These are phyloP conservation scores for Lanius ludovicianus DNA, from an alignment of 2,113 vertebrate genomes.

Conservation along the genomic window DNA sequence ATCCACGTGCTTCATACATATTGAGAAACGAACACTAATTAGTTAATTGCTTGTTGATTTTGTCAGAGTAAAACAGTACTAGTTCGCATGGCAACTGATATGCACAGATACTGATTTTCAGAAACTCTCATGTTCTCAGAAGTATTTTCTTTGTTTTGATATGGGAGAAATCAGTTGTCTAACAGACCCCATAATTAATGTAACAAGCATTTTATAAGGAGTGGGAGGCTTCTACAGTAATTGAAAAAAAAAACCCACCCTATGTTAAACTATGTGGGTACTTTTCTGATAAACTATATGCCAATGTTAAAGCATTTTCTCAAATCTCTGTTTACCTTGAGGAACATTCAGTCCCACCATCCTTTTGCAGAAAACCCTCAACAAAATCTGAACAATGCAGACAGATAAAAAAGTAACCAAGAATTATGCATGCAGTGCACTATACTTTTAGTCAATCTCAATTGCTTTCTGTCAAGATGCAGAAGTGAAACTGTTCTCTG, in stretches of 20 bases:
- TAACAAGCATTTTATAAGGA: neutral
- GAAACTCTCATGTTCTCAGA: neutral
- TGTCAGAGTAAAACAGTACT: neutral
- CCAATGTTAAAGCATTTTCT: neutral
- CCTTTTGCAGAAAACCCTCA: neutral
- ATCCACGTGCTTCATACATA: neutral
- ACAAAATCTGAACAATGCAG: neutral
- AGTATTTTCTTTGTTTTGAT: neutral
- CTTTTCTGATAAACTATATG: neutral
- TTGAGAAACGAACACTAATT: neutral
- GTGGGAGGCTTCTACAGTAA: neutral
- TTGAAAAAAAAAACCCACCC: neutral
- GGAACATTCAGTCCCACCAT: neutral
- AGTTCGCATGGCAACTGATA: neutral
- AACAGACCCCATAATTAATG: slow-evolving; percentile 5
- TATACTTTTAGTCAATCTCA: neutral
- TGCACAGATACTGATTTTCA: neutral
- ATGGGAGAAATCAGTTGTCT: neutral
- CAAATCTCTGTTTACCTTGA: neutral
- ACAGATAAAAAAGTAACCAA: neutral
- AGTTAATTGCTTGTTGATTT: slow-evolving; percentile 3
- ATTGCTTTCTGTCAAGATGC: neutral
- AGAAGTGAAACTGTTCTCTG: neutral
- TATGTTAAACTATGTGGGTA: neutral
- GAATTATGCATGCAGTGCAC: neutral